Percentiles rank a stretch among this genome's conserved stretches.
phyloP scores from a whole-genome alignment of 2,113 vertebrate genomes.

The Apodemus sylvaticus region DNA sequence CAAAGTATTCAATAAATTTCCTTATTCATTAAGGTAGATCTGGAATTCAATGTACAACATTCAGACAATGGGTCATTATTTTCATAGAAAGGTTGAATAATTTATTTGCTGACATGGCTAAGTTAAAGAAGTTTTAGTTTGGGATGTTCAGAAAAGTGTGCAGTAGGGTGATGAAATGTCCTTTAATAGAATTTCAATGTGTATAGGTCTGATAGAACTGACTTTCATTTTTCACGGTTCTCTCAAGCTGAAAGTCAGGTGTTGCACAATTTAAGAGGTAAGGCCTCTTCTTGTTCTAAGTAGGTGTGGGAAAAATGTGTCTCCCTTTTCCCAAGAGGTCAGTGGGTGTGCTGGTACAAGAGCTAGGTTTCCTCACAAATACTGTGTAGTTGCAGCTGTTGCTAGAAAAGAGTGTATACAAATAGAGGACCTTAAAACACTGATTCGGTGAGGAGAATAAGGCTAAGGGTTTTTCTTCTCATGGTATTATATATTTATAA shows the following conservation, averaged over 20 bases:
- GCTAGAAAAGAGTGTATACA: not conserved
- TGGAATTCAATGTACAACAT: slow-evolving; percentile 20
- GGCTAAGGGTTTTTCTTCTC: not conserved
- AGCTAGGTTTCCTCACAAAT: not conserved
- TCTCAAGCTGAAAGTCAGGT: slow-evolving; percentile 59
- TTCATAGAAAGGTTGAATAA: not conserved
- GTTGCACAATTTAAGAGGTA: slow-evolving; percentile 50
- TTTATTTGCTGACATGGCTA: not conserved
- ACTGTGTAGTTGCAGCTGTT: not conserved
- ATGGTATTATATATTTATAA: not conserved
- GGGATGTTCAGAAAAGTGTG: not conserved
- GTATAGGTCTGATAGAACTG: slow-evolving; percentile 25
- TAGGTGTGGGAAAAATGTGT: slow-evolving; percentile 43
- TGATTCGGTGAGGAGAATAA: not conserved
- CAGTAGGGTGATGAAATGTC: slow-evolving; percentile 21
- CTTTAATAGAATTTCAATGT: slow-evolving; percentile 55
- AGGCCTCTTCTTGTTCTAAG: slow-evolving; percentile 33
- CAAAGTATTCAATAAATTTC: not conserved
- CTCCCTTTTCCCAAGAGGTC: not conserved
- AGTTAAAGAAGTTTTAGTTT: not conserved
- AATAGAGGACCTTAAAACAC: not conserved
- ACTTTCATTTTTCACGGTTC: slow-evolving; percentile 36
- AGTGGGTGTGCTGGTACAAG: not conserved
- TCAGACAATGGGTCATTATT: not conserved
- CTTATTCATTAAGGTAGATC: not conserved